These are phyloP conservation scores for Pseudoips prasinana DNA, from an alignment of 2,888 invertebrate species.

Conservation along the genomic window DNA sequence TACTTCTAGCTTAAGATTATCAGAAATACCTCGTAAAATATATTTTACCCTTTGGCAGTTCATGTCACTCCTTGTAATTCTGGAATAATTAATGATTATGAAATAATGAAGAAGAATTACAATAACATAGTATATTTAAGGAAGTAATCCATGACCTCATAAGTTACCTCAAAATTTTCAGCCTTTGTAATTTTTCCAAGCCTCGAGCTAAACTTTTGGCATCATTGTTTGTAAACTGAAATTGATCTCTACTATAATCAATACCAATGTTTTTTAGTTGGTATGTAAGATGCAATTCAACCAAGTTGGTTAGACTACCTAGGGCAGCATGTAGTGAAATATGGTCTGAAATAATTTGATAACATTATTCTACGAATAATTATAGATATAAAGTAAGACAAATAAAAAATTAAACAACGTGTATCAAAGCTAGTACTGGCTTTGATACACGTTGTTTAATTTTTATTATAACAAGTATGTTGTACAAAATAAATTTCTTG, in stretches of 20 bases:
- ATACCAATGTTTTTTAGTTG: conserved; percentile 60
- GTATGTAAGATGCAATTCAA: conserved; percentile 68
- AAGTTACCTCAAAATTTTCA: conserved; percentile 64
- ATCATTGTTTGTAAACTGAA: conserved; percentile 75
- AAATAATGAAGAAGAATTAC: too few species aligned
- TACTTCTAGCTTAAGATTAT: conserved; percentile 69
- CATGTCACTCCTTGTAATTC: conserved; percentile 72
- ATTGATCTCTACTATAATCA: conserved; percentile 69
- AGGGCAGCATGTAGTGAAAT: conserved; percentile 74
- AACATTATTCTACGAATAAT: too few species aligned
- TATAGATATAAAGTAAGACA: background rate
- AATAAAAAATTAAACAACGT: background rate
- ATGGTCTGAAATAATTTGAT: conserved; percentile 65
- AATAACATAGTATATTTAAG: too few species aligned
- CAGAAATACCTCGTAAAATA: conserved; percentile 64
- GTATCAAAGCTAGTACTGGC: background rate
- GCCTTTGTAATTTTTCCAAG: conserved; percentile 61
- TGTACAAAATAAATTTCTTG: too few species aligned
- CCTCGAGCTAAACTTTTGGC: conserved; percentile 69
- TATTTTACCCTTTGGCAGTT: conserved; percentile 72
- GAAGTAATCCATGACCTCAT: too few species aligned
- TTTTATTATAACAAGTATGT: too few species aligned
- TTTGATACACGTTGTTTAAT: background rate
- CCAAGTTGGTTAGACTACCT: conserved; percentile 65
- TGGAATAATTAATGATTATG: too few species aligned